Evolutionary conservation across 2,888 invertebrate genomes (phyloP).

Genomic region (Rhyacophila evoluta): DNA sequence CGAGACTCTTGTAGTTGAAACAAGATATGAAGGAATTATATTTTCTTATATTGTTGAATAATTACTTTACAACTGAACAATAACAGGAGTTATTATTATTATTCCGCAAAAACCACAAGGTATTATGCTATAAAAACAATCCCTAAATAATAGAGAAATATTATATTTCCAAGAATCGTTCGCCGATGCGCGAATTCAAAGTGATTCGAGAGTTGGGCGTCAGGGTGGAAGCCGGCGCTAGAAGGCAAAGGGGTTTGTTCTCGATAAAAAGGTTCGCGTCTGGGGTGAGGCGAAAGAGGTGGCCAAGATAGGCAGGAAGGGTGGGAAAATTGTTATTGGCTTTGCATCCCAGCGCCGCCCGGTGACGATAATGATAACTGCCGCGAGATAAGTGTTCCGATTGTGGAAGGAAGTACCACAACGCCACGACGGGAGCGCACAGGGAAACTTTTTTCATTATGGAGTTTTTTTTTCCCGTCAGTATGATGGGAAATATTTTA

Average conservation of each 20-base stretch:
- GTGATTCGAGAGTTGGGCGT: not conserved
- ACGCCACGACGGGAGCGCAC: not conserved
- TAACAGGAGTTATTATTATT: too few relatives aligned
- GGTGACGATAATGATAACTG: slow-evolving; percentile 63
- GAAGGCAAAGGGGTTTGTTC: not conserved
- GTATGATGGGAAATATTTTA: slow-evolving; percentile 4
- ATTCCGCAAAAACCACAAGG: not conserved
- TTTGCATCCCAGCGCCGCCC: slow-evolving; percentile 42
- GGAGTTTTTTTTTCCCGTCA: not conserved
- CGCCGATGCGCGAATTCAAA: slow-evolving; percentile 14
- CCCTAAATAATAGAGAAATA: not conserved
- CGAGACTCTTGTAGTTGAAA: too few relatives aligned
- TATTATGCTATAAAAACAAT: not conserved
- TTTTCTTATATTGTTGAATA: too few relatives aligned
- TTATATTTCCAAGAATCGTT: slow-evolving; percentile 6
- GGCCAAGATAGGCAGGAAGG: slow-evolving; percentile 16
- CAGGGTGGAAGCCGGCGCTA: slow-evolving; percentile 15
- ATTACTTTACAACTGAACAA: too few relatives aligned
- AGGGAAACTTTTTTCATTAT: not conserved
- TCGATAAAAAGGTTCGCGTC: slow-evolving; percentile 10
- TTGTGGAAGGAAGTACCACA: slow-evolving; percentile 18
- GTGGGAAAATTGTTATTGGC: slow-evolving; percentile 40
- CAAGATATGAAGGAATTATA: too few relatives aligned
- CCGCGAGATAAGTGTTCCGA: slow-evolving; percentile 65
- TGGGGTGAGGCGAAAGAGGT: not conserved